phyloP scores from a whole-genome alignment of 2,888 invertebrate genomes.

The Dromius quadrimaculatus region DNA sequence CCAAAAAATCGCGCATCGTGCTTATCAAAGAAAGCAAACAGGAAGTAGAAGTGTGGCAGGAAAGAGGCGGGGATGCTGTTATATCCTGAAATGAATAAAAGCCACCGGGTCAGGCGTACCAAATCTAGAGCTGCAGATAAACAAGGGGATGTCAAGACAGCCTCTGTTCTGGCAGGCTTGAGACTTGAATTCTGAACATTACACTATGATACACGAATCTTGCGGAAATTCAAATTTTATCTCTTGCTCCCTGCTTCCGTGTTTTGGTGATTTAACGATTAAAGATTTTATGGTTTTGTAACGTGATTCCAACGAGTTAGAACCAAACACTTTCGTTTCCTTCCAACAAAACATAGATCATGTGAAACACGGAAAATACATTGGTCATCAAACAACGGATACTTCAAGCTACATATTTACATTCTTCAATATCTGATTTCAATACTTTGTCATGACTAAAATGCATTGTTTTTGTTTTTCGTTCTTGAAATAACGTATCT shows the following conservation, averaged over 20 bases:
- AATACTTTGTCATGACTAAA: too few relatives aligned
- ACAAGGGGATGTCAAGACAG: slow-evolving; percentile 3
- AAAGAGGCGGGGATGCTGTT: slow-evolving; percentile 14
- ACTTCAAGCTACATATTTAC: too few relatives aligned
- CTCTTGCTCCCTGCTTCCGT: slow-evolving; percentile 23
- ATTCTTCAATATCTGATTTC: too few relatives aligned
- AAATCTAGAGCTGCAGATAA: slow-evolving; percentile 3
- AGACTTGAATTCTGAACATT: slow-evolving; percentile 27
- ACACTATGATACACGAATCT: slow-evolving; percentile 34
- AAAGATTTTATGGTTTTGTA: slow-evolving; percentile 1
- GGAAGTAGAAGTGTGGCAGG: slow-evolving; percentile 8
- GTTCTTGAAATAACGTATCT: too few relatives aligned
- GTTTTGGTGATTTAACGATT: slow-evolving; percentile 11
- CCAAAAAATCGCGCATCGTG: slow-evolving; percentile 45
- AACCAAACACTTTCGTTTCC: too few relatives aligned
- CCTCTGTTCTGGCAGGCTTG: slow-evolving; percentile 25
- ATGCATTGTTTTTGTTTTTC: too few relatives aligned
- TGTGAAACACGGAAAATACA: too few relatives aligned
- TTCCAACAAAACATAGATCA: too few relatives aligned
- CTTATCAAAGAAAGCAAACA: slow-evolving; percentile 46
- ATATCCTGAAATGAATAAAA: slow-evolving; percentile 27
- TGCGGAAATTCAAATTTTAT: slow-evolving; percentile 22
- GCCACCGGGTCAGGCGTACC: slow-evolving; percentile 24
- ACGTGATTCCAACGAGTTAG: slow-evolving; percentile 12
- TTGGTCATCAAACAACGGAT: too few relatives aligned